Conservation (phyloP, 2,113 vertebrate species). For the Dolichallabes microphthalmus region DNA sequence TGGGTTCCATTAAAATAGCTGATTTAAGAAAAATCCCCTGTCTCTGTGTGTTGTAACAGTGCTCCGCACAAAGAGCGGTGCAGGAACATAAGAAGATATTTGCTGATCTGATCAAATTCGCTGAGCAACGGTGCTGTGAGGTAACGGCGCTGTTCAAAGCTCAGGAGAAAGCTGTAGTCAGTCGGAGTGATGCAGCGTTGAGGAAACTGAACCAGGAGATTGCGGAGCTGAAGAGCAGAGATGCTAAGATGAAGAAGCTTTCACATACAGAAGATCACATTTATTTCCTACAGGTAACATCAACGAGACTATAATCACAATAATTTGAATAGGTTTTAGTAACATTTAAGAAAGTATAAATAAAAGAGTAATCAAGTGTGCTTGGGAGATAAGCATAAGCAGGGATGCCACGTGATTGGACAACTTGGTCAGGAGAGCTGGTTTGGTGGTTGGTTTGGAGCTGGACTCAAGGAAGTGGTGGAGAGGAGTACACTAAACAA, state of each 20-base stretch:
- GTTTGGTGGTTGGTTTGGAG: too few species aligned
- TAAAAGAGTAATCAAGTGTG: too few species aligned
- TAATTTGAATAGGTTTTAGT: too few species aligned
- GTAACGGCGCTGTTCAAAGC: constrained; percentile 26
- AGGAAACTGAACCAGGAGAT: constrained; percentile 47
- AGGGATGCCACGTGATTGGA: constrained; percentile 53
- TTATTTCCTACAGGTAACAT: constrained; percentile 44
- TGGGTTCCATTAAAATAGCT: background rate
- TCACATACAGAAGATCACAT: constrained; percentile 43
- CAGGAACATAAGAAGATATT: constrained; percentile 34
- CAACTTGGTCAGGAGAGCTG: constrained; percentile 41
- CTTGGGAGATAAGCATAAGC: too few species aligned
- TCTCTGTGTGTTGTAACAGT: constrained; percentile 5
- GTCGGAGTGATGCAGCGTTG: constrained; percentile 24
- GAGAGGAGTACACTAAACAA: too few species aligned
- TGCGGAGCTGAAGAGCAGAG: constrained; percentile 38
- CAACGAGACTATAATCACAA: background rate
- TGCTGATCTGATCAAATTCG: constrained; percentile 8
- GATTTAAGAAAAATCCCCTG: background rate
- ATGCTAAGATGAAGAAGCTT: constrained; percentile 41
- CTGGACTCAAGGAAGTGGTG: too few species aligned
- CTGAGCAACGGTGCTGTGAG: constrained; percentile 1
- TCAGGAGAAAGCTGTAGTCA: constrained; percentile 38
- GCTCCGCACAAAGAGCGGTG: constrained; percentile 21
- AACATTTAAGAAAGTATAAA: too few species aligned